Conservation (phyloP, 2,797 vertebrate genomes). For the Danio aesculapii region DNA sequence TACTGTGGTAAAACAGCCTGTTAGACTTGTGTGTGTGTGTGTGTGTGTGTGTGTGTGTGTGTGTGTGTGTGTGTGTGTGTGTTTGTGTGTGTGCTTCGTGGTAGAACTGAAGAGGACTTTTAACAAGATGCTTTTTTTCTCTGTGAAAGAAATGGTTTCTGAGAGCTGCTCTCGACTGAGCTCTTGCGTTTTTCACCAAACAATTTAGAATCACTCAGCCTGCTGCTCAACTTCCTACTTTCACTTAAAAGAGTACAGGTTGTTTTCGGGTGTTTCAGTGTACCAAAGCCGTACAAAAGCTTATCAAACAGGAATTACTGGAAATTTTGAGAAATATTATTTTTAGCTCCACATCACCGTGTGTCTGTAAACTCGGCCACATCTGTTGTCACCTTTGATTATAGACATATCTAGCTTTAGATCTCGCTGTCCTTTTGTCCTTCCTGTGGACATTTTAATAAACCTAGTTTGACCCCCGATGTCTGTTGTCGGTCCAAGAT, state of each 20-base stretch:
- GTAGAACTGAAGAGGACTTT: conserved; percentile 3
- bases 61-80: too few species aligned
- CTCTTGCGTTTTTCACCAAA: conserved; percentile 10
- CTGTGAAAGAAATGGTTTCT: conserved; percentile 1
- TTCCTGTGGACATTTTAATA: conserved; percentile 47
- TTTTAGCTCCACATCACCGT: not conserved
- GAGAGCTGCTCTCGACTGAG: not conserved
- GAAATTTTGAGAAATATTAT: not conserved
- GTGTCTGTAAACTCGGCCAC: not conserved
- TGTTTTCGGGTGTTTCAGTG: not conserved
- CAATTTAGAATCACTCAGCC: not conserved
- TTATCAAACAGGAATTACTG: not conserved
- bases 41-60: too few species aligned
- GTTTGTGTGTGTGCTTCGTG: not conserved
- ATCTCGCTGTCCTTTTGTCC: conserved; percentile 54
- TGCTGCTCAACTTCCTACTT: not conserved
- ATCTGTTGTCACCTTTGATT: conserved; percentile 28
- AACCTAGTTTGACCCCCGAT: conserved; percentile 42
- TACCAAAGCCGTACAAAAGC: not conserved
- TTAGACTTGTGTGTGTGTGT: not conserved
- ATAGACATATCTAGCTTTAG: conserved; percentile 15
- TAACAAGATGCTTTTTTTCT: not conserved
- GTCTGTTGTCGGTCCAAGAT: conserved; percentile 25
- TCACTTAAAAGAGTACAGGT: not conserved
- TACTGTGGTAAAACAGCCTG: conserved; percentile 1